Evolutionary conservation across 2,797 vertebrate species (phyloP).

Genomic region (Neosalanx taihuensis): DNA sequence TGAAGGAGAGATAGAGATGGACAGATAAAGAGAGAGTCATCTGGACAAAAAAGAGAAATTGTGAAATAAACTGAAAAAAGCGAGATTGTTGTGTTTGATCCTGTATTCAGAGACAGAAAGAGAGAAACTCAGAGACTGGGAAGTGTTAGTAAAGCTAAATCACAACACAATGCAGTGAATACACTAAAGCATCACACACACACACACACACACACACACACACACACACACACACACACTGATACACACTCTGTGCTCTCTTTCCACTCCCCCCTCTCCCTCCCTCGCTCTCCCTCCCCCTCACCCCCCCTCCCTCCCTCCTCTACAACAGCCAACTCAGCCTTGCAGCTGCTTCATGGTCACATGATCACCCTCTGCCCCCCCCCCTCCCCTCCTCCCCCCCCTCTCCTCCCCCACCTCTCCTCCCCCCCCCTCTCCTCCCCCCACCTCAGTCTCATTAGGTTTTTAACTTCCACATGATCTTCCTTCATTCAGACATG

Average conservation of each 20-base stretch:
- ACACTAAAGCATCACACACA: neutral
- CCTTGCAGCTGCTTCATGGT: constrained; percentile 47
- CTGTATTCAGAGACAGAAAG: neutral
- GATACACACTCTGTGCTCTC: neutral
- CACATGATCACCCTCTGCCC: constrained; percentile 38
- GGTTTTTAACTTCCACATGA: too few relatives aligned
- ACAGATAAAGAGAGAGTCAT: neutral
- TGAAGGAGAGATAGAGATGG: neutral
- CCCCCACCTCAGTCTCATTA: constrained; percentile 35
- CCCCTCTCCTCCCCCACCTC: constrained; percentile 2
- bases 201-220: constrained; percentile 10
- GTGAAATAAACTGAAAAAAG: constrained; percentile 10
- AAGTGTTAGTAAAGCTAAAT: constrained; percentile 44
- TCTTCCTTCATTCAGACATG: constrained; percentile 40
- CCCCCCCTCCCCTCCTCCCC: constrained; percentile 31
- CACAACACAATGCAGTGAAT: constrained; percentile 20
- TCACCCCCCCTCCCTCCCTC: constrained; percentile 17
- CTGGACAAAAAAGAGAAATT: neutral
- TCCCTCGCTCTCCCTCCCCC: constrained; percentile 48
- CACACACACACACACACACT: neutral
- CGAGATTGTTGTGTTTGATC: neutral
- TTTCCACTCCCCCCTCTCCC: neutral
- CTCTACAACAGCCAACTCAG: constrained; percentile 33
- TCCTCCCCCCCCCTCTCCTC: constrained; percentile 30
- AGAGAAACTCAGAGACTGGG: neutral